Conservation (phyloP, 2,797 vertebrate genomes). For the Tokudaia muenninki region DNA sequence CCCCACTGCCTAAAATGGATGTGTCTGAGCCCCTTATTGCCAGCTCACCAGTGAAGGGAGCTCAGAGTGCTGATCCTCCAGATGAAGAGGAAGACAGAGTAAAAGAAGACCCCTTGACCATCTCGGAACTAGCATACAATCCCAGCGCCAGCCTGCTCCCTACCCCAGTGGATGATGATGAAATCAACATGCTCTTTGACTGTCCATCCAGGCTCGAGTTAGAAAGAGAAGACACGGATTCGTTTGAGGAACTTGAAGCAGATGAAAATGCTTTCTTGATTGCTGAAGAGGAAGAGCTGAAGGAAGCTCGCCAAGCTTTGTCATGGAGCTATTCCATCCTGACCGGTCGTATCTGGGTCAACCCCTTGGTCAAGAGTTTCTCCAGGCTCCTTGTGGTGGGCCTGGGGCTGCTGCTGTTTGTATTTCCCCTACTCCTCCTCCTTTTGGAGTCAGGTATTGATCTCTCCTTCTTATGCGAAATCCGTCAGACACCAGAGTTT, state of each 20-base stretch:
- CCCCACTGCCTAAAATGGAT: conserved; percentile 87
- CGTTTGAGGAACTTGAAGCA: conserved; percentile 94
- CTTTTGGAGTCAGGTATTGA: conserved; percentile 98
- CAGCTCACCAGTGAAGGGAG: conserved; percentile 87
- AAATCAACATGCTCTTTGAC: conserved; percentile 96
- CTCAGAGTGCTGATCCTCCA: conserved; percentile 77
- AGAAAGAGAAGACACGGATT: conserved; percentile 96
- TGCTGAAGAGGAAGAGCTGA: conserved; percentile 91
- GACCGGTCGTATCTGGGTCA: conserved; percentile 92
- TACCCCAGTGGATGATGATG: conserved; percentile 94
- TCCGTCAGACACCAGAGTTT: conserved; percentile 98
- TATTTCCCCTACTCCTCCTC: conserved; percentile 96
- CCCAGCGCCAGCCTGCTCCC: conserved; percentile 97
- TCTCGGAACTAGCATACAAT: conserved; percentile 96
- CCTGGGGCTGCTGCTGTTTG: conserved; percentile 93
- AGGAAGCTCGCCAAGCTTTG: conserved; percentile 90
- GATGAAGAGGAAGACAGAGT: conserved; percentile 87
- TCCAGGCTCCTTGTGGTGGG: conserved; percentile 94
- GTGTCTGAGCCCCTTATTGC: conserved; percentile 85
- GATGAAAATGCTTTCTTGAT: conserved; percentile 93
- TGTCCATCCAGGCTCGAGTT: conserved; percentile 92
- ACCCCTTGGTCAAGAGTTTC: conserved; percentile 94
- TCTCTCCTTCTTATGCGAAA: conserved; percentile 98
- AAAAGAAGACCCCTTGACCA: conserved; percentile 92
- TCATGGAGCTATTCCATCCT: conserved; percentile 92